These are phyloP conservation scores for Trigoniulus corallinus DNA, from an alignment of 1,140 invertebrate genomes.

Conservation along the genomic window DNA sequence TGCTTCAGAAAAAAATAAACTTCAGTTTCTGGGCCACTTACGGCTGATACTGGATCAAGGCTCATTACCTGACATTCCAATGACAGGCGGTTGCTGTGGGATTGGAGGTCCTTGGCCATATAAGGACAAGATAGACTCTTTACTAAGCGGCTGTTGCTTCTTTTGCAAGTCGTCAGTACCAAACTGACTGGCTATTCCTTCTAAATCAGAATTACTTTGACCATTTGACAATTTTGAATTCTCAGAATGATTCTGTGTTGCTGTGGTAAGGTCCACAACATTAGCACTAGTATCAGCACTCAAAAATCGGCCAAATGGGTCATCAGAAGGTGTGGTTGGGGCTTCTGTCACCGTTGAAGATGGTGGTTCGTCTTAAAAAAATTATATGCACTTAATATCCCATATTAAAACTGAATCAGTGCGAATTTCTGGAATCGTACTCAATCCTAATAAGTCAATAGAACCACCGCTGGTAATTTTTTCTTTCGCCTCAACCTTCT, in stretches of 20 bases:
- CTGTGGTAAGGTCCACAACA: background rate
- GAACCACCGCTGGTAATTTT: background rate
- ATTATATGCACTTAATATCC: background rate
- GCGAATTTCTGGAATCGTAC: background rate
- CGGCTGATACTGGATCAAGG: background rate
- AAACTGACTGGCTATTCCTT: constrained; percentile 69
- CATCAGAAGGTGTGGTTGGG: constrained; percentile 6
- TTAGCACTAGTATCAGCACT: constrained; percentile 10
- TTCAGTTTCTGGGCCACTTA: background rate
- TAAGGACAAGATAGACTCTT: constrained; percentile 81
- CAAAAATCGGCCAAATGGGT: constrained; percentile 15
- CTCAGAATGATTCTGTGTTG: background rate
- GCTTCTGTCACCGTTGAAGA: background rate
- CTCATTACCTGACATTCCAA: constrained; percentile 18
- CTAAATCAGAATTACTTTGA: constrained; percentile 1
- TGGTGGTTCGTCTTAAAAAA: background rate
- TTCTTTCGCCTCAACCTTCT: background rate
- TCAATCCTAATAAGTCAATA: background rate
- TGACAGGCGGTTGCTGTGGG: constrained; percentile 13
- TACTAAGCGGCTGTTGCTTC: constrained; percentile 45
- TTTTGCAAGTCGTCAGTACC: constrained; percentile 52
- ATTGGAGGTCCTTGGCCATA: constrained; percentile 52
- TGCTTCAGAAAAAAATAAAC: background rate
- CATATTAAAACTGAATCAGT: background rate
- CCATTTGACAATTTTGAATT: background rate